Percentiles rank a stretch among this genome's conserved stretches.
Evolutionary conservation across 2,888 invertebrate species (phyloP).

Genomic region (Chrysotoxum bicinctum): DNA sequence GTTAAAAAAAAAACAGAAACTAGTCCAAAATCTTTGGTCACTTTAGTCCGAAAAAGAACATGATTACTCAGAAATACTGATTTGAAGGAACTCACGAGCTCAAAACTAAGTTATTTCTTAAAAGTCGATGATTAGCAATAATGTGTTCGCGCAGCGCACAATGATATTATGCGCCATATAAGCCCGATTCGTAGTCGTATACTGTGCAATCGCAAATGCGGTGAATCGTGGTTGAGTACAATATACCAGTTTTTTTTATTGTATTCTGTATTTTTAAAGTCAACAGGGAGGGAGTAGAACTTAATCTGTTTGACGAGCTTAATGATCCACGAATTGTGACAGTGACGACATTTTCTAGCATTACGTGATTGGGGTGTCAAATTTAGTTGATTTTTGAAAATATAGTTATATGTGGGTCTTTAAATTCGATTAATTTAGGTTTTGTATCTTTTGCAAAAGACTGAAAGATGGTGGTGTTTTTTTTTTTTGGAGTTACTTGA

Average conservation of each 20-base stretch:
- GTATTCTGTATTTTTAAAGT: not conserved
- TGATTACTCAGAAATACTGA: not conserved
- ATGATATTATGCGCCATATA: slow-evolving; percentile 42
- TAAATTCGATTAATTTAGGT: not conserved
- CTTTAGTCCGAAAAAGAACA: not conserved
- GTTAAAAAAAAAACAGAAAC: not conserved
- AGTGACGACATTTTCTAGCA: slow-evolving; percentile 51
- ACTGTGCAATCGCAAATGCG: slow-evolving; percentile 60
- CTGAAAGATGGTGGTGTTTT: not conserved
- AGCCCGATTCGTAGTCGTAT: slow-evolving; percentile 58
- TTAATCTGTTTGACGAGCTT: slow-evolving; percentile 44
- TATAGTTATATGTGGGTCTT: not conserved
- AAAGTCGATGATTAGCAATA: slow-evolving; percentile 14
- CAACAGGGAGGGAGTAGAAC: slow-evolving; percentile 28
- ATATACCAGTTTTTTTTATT: not conserved
- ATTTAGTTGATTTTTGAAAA: slow-evolving; percentile 1
- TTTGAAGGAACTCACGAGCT: not conserved
- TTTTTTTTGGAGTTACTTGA: not conserved
- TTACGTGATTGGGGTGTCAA: slow-evolving; percentile 48
- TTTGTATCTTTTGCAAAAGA: not conserved
- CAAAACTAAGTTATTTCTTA: slow-evolving; percentile 21
- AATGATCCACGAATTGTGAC: slow-evolving; percentile 58
- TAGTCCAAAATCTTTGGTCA: not conserved
- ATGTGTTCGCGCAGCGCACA: slow-evolving; percentile 42
- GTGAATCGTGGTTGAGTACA: slow-evolving; percentile 38